These are phyloP conservation scores for Eidolon helvum DNA, from an alignment of 2,113 vertebrate species.

Conservation along the genomic window DNA sequence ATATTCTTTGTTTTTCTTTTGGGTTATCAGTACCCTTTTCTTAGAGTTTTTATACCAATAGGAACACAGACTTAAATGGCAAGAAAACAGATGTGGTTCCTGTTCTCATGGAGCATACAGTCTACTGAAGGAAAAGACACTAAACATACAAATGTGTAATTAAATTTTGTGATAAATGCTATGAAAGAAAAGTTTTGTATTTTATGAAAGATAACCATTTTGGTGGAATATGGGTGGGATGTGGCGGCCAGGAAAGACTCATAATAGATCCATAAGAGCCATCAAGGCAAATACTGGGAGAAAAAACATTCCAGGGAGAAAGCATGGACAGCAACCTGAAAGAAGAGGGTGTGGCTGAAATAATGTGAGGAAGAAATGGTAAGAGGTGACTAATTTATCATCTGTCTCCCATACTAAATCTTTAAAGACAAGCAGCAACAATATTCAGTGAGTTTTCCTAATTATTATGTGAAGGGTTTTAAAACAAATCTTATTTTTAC, in stretches of 20 bases:
- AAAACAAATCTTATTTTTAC: background rate
- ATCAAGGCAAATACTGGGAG: background rate
- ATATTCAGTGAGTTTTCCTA: background rate
- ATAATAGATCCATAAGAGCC: background rate
- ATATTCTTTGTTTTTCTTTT: background rate
- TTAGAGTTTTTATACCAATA: background rate
- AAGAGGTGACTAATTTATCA: background rate
- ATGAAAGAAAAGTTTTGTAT: background rate
- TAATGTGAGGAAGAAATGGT: background rate
- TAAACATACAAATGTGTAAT: background rate
- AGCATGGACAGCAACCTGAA: fast-evolving
- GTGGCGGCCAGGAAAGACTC: background rate
- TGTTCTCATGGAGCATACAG: background rate
- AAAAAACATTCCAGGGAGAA: background rate
- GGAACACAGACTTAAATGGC: background rate
- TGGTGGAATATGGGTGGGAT: background rate
- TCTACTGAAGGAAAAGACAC: background rate
- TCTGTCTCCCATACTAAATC: background rate
- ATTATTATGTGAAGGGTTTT: background rate
- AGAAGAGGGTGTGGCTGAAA: background rate
- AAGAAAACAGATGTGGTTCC: background rate
- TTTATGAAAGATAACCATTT: background rate
- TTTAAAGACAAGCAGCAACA: background rate
- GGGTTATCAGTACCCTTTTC: background rate
- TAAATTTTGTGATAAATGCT: background rate